Conservation (phyloP, 2,888 invertebrate genomes). For the Oasisia sp. region DNA sequence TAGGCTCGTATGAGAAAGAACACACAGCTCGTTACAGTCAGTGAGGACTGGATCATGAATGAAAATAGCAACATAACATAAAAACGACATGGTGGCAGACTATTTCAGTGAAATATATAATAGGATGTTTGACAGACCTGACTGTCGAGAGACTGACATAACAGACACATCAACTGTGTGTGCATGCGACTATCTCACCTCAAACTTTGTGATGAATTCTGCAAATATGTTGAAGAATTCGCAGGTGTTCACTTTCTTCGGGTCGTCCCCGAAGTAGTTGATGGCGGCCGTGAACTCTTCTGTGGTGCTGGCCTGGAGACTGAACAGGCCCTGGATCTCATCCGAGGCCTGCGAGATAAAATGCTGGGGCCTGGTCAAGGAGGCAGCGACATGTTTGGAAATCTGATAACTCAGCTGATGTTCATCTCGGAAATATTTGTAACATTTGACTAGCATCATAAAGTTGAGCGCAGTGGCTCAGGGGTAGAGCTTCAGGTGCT, state of each 20-base stretch:
- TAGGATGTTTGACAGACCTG: too few relatives aligned
- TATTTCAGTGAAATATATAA: too few relatives aligned
- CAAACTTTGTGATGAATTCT: constrained; percentile 62
- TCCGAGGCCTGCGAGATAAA: constrained; percentile 54
- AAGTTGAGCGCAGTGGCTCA: too few relatives aligned
- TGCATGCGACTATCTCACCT: constrained; percentile 47
- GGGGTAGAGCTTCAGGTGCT: too few relatives aligned
- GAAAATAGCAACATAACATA: too few relatives aligned
- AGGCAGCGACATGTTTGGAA: background rate
- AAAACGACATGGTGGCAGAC: too few relatives aligned
- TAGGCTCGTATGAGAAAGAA: too few relatives aligned
- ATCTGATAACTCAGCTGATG: background rate
- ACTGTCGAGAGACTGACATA: too few relatives aligned
- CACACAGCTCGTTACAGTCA: too few relatives aligned
- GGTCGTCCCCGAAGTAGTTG: constrained; percentile 62
- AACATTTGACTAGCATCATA: background rate
- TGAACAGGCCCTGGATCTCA: constrained; percentile 56
- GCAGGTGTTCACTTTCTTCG: constrained; percentile 50
- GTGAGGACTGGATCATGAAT: too few relatives aligned
- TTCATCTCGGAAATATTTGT: background rate
- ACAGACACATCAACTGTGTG: too few relatives aligned
- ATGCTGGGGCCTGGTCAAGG: constrained; percentile 41
- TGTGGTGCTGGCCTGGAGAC: constrained; percentile 52
- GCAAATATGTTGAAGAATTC: constrained; percentile 61
- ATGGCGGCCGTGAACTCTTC: constrained; percentile 55